Conservation (phyloP, 1,140 invertebrate genomes). For the Zaprionus inermis region DNA sequence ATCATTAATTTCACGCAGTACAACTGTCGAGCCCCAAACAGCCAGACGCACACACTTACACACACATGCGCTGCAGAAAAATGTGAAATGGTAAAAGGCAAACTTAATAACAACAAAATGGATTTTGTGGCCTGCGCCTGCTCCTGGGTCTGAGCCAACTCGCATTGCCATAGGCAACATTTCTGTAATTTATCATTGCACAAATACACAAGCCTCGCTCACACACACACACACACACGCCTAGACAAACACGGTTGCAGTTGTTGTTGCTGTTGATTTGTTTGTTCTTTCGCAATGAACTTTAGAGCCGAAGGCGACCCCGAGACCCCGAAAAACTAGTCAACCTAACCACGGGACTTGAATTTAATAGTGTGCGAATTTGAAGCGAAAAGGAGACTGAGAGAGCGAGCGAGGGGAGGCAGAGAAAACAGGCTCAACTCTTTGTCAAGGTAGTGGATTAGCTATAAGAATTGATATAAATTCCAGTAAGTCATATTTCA, state of each 20-base stretch:
- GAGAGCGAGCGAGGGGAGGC: too few species aligned
- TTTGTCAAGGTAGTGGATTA: not conserved
- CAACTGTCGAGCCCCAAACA: slow-evolving; percentile 70
- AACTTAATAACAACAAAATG: slow-evolving; percentile 83
- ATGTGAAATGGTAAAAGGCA: slow-evolving; percentile 70
- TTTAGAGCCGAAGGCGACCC: slow-evolving; percentile 55
- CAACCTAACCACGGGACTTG: slow-evolving; percentile 52
- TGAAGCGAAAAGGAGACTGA: not conserved
- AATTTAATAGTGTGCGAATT: slow-evolving; percentile 34
- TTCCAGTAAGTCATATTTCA: not conserved
- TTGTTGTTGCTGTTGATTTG: slow-evolving; percentile 37
- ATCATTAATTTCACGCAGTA: slow-evolving; percentile 82
- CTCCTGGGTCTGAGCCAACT: slow-evolving; percentile 51
- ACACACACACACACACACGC: slow-evolving; percentile 10
- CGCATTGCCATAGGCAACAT: slow-evolving; percentile 71
- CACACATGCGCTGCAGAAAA: slow-evolving; percentile 61
- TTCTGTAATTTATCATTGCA: slow-evolving; percentile 82
- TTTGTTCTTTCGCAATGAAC: slow-evolving; percentile 72
- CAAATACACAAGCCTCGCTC: slow-evolving; percentile 51
- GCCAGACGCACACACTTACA: slow-evolving; percentile 17
- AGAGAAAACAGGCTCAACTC: not conserved
- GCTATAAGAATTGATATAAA: not conserved
- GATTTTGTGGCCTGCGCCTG: slow-evolving; percentile 62
- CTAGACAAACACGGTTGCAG: slow-evolving; percentile 28
- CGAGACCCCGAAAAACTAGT: slow-evolving; percentile 56